Conservation (phyloP, 1,140 invertebrate species). For the Caenorhabditis brenneri region DNA sequence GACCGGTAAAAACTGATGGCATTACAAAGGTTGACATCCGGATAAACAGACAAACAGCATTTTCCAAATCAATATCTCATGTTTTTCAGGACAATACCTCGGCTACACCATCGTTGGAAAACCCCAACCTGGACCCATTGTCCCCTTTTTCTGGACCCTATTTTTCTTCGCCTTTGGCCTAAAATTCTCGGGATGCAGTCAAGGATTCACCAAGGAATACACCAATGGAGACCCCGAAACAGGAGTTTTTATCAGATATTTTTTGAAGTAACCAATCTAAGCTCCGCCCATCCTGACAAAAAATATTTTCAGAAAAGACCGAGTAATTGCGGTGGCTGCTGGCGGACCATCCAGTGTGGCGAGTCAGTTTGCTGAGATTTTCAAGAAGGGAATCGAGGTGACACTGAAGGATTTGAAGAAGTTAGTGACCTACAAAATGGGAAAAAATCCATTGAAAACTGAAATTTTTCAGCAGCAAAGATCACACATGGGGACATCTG, state of each 20-base stretch:
- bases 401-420: constrained; percentile 48
- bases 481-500: constrained; percentile 23
- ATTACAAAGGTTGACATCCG: too few relatives aligned
- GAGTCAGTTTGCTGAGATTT: constrained; percentile 46
- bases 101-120: constrained; percentile 52
- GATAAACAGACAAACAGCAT: too few relatives aligned
- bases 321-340: constrained; percentile 42
- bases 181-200: constrained; percentile 38
- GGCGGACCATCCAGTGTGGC: constrained; percentile 3
- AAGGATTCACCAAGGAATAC: constrained; percentile 36
- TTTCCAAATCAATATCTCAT: too few relatives aligned
- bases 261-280: constrained; percentile 52
- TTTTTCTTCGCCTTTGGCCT: constrained; percentile 52
- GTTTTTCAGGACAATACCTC: constrained; percentile 45
- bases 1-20: too few relatives aligned
- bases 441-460: too few relatives aligned
- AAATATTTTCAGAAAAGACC: not conserved
- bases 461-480: not conserved
- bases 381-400: constrained; percentile 37
- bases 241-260: constrained; percentile 44
- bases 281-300: too few relatives aligned
- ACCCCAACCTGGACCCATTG: constrained; percentile 40
- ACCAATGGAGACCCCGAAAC: constrained; percentile 41
- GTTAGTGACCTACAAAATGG: not conserved
- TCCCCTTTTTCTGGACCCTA: constrained; percentile 52